Conservation (phyloP, 2,113 vertebrate species). For the Pelecanus crispus region DNA sequence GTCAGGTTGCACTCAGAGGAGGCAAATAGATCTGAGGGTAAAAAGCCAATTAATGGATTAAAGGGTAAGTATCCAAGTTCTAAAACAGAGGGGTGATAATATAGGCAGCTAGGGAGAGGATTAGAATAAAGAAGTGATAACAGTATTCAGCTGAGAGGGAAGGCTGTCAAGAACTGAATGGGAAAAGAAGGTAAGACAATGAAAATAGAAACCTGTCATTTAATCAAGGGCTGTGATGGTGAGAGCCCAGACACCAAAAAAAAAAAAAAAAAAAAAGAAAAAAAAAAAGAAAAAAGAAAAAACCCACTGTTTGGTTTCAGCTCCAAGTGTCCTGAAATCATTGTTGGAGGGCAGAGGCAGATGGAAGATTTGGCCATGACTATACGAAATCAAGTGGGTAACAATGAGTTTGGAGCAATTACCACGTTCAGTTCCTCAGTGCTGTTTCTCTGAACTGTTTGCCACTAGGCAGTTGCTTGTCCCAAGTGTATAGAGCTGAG, state of each 20-base stretch:
- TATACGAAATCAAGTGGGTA: conserved; percentile 51
- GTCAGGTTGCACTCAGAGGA: conserved; percentile 55
- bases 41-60: conserved; percentile 78
- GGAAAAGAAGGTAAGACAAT: conserved; percentile 68
- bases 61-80: conserved; percentile 69
- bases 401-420: conserved; percentile 24
- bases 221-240: conserved; percentile 63
- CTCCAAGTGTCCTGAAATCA: conserved; percentile 47
- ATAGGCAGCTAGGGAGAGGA: conserved; percentile 74
- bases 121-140: conserved; percentile 81
- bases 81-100: conserved; percentile 75
- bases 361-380: conserved; percentile 62
- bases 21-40: conserved; percentile 56
- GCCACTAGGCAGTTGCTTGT: neutral
- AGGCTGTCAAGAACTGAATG: conserved; percentile 75
- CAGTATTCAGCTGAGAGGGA: conserved; percentile 75
- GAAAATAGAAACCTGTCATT: conserved; percentile 71
- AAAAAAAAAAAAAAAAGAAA: neutral
- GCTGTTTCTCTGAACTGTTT: conserved; percentile 15
- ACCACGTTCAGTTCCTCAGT: neutral
- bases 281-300: neutral
- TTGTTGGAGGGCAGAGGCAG: conserved; percentile 59
- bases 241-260: conserved; percentile 22
- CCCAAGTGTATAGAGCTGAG: neutral
- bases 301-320: conserved; percentile 15